Base-by-base conservation (phyloP, 2,113 vertebrate genomes). In the Urocynchramus pylzowi region DNA sequence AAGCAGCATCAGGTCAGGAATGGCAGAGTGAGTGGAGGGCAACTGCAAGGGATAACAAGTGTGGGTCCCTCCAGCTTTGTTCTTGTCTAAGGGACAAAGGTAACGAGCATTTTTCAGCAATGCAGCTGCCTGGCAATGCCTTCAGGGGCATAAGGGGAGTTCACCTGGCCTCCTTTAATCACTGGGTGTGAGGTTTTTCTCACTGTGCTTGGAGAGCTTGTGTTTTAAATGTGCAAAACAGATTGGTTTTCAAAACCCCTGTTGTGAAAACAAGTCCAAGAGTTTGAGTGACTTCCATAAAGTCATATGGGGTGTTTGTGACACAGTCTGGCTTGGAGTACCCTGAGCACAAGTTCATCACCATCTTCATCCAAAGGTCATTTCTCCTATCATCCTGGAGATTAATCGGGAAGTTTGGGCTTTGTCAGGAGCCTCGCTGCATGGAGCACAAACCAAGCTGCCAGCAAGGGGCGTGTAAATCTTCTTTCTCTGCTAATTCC, bases 401-500 rank as follows among this genome's bases (percentile, higher is more conserved):
- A 64, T 78, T 28, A 41, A n/a, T n/a, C 4, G 15, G 13, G 23
- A 91, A 20, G 9, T 83, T 44, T 77, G 54, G 54, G 57, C 37
- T 73, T 75, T 41, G 19, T 4, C 41, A 28, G 45, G 71, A 75
- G 31, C 73, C 28, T 47, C 0, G 0, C 39, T 64, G 57, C 24
- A 1, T 8, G n/a, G 37, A 91, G 26, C 45, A 69, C 23, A 64
- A 89, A 84, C 27, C n/a, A 57, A 75, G 87, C 42, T 30, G 8
- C 26, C 42, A 39, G 44, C 44, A 60, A n/a, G 65, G 52, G 52
- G 41, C 33, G 27, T 44, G 56, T 60, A 53, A 56, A 60, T 89
- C 47, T 57, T n/a, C 49, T 73, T 89, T 68, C 49, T 76, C 73
- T 81, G 44, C 65, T 95, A 79, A 87, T 76, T 85, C 70, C 41